Evolutionary conservation across 2,888 invertebrate species (phyloP), one percentile per base, ranked within the genome.

Genomic region (Trichacis sp.): DNA sequence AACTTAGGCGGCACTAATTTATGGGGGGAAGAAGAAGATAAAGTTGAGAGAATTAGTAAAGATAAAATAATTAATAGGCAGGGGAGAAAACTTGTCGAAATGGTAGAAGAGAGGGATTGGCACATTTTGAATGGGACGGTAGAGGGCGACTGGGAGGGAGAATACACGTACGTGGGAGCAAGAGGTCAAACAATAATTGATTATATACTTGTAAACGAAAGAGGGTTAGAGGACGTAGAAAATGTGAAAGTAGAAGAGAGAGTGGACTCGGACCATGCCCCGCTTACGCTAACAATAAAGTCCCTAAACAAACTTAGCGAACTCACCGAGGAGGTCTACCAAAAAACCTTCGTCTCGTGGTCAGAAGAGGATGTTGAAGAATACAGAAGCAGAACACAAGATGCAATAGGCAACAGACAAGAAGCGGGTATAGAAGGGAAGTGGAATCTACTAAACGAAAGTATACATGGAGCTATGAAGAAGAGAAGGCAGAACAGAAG

Each of bases 151-250:
- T 56, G 56, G 52, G 52, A 62, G 14, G 69, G 72, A 6, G 62
- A 72, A 33, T 65, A 18, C 12, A 66, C 69, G 1, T 68, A 52
- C 52, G 38, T 60, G 17, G 55, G 64, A 12, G 48, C 42, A 1
- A 69, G 52, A 46, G 55, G 64, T 9, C 51, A 38, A 9, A 50
- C 67, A 6, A 69, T 69, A 1, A 64, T 72, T 12, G 69, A 72
- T 17, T 65, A 63, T 6, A 59, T 50, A 18, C 54, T 69, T 9
- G 53, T 46, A 11, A 63, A 63, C 24, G 58, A 51, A 11, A 48
- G 30, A 19, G n/a, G 20, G 19, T 18, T 30, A 38, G 55, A 48
- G 20, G 47, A 33, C 15, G 15, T 61, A 36, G 18, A 48, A 8
- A 53, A 15, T 6, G n/a, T 66, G 8, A n/a, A 38, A 12, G 50